phyloP scores from a whole-genome alignment of 2,797 vertebrate species.

The Sebastes vulpes region DNA sequence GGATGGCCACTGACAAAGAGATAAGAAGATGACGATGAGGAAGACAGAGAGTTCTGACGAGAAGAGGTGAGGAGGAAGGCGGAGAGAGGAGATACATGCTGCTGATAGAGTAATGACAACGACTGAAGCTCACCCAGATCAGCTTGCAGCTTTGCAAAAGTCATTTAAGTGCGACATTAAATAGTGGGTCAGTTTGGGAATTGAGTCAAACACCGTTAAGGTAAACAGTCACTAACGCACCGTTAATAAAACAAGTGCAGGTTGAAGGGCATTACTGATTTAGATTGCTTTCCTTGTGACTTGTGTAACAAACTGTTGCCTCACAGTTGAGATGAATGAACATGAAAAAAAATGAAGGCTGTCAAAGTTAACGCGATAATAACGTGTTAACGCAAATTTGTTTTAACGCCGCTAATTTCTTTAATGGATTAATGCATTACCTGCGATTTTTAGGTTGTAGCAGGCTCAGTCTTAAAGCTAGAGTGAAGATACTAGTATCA shows the following conservation, averaged over 20 bases:
- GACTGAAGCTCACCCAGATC: constrained; percentile 53
- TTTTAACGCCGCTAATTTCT: too few relatives aligned
- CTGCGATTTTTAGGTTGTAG: too few relatives aligned
- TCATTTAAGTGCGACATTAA: not conserved
- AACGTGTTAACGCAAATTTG: too few relatives aligned
- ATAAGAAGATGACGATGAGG: constrained; percentile 28
- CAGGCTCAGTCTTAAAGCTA: too few relatives aligned
- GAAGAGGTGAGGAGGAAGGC: constrained; percentile 26
- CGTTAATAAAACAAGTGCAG: not conserved
- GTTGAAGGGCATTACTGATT: not conserved
- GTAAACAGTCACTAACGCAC: not conserved
- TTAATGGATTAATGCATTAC: too few relatives aligned
- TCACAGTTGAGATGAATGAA: not conserved
- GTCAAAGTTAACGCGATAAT: too few relatives aligned
- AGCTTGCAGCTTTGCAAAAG: constrained; percentile 39
- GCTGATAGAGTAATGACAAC: constrained; percentile 11
- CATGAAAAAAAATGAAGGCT: not conserved
- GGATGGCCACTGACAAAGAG: constrained; percentile 24
- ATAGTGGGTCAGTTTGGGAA: not conserved
- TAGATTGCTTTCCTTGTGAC: not conserved
- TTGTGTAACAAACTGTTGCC: not conserved
- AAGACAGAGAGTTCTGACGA: constrained; percentile 13
- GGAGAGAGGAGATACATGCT: constrained; percentile 4
- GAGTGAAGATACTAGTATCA: too few relatives aligned
- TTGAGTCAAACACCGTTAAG: not conserved